phyloP scores from a whole-genome alignment of 2,113 vertebrate genomes.

The Chionodraco myersi region DNA sequence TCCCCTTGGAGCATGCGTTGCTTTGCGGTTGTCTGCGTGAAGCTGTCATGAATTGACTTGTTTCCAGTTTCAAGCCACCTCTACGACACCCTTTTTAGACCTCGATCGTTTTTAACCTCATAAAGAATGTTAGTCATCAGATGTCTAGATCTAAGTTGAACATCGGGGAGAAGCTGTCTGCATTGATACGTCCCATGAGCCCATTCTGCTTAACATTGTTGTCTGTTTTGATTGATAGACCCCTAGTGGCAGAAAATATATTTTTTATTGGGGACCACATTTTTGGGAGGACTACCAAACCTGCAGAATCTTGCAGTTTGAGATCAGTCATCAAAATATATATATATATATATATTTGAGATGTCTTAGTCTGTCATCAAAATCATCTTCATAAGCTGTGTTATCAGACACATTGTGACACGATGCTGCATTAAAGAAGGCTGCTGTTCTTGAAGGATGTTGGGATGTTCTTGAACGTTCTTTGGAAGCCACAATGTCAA shows the following conservation, averaged over 20 bases:
- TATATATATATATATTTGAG: too few relatives aligned
- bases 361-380: neutral
- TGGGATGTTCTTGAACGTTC: neutral
- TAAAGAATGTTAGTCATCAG: neutral
- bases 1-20: neutral
- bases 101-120: neutral
- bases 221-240: too few relatives aligned
- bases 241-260: too few relatives aligned
- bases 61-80: neutral
- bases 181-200: too few relatives aligned
- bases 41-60: neutral
- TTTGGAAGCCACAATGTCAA: neutral
- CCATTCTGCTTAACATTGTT: too few relatives aligned
- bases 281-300: neutral
- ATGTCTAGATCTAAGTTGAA: neutral
- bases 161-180: neutral
- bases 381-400: neutral
- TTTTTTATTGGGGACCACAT: neutral
- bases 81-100: neutral
- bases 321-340: neutral
- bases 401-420: constrained; percentile 16
- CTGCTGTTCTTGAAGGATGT: neutral
- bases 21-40: neutral
- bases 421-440: neutral
- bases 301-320: neutral